These are phyloP conservation scores for Hylyphantes graminicola DNA, from an alignment of 1,140 invertebrate genomes.

Conservation along the genomic window DNA sequence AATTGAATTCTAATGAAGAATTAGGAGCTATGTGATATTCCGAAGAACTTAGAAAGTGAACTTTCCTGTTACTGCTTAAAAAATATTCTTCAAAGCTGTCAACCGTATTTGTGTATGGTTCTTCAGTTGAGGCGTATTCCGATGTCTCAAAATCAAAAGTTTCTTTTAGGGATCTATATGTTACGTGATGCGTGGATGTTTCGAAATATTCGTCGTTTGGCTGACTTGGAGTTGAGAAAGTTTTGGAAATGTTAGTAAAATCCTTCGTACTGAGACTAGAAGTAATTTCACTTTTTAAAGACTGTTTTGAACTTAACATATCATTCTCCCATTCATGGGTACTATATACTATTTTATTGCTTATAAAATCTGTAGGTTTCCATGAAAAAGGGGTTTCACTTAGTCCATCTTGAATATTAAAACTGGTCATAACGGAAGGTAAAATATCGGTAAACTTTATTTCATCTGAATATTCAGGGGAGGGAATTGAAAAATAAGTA, in stretches of 20 bases:
- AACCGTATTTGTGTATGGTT: too few species aligned
- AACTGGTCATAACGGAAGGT: background rate
- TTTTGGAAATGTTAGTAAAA: background rate
- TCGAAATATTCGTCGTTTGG: background rate
- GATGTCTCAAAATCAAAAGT: background rate
- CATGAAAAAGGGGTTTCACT: background rate
- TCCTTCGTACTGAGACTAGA: background rate
- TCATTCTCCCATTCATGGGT: background rate
- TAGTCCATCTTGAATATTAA: background rate
- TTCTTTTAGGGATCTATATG: constrained; percentile 23
- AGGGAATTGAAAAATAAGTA: too few species aligned
- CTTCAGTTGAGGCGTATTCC: background rate
- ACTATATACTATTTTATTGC: background rate
- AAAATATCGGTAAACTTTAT: background rate
- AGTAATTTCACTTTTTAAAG: background rate
- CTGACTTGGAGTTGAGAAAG: background rate
- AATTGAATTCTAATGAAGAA: too few species aligned
- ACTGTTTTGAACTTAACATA: background rate
- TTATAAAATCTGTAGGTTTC: constrained; percentile 5
- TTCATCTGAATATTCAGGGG: too few species aligned
- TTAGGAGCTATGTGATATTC: too few species aligned
- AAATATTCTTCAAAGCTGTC: too few species aligned
- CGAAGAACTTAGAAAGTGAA: too few species aligned
- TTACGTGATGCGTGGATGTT: constrained; percentile 36
- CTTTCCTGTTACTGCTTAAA: too few species aligned